These are phyloP conservation scores for Phaonia tiefii DNA, from an alignment of 2,888 invertebrate genomes.

Conservation along the genomic window DNA sequence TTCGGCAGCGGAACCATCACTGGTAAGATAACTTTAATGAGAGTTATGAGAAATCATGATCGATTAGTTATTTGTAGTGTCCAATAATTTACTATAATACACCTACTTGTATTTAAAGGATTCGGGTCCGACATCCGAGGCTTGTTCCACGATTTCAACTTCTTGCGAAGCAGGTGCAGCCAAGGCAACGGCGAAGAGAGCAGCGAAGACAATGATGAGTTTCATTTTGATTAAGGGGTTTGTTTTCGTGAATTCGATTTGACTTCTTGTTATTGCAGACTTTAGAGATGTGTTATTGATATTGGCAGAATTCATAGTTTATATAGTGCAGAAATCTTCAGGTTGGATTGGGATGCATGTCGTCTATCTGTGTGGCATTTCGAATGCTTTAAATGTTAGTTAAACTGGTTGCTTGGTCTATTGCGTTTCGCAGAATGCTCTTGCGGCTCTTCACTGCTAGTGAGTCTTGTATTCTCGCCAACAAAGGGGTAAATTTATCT, in stretches of 20 bases:
- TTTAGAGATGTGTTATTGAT: conserved; percentile 21
- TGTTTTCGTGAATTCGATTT: conserved; percentile 28
- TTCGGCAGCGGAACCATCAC: conserved; percentile 81
- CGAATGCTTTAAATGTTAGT: not conserved
- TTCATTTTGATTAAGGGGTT: conserved; percentile 70
- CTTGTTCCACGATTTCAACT: conserved; percentile 72
- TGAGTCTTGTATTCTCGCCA: not conserved
- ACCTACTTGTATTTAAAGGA: conserved; percentile 80
- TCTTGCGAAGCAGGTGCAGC: conserved; percentile 71
- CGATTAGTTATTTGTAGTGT: not conserved
- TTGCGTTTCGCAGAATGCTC: not conserved
- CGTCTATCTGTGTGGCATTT: not conserved
- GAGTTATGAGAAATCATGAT: conserved; percentile 33
- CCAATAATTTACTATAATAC: not conserved
- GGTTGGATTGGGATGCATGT: not conserved
- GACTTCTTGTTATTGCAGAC: conserved; percentile 22
- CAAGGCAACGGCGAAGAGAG: conserved; percentile 69
- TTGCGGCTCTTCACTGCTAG: not conserved
- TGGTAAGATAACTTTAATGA: conserved; percentile 80
- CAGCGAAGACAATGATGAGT: conserved; percentile 76
- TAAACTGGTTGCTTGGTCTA: conserved; percentile 30
- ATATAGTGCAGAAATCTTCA: conserved; percentile 47
- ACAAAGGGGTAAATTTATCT: not conserved
- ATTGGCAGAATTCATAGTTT: conserved; percentile 17
- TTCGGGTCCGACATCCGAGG: conserved; percentile 82